phyloP scores from a whole-genome alignment of 2,888 invertebrate species.

The Hedya salicella region DNA sequence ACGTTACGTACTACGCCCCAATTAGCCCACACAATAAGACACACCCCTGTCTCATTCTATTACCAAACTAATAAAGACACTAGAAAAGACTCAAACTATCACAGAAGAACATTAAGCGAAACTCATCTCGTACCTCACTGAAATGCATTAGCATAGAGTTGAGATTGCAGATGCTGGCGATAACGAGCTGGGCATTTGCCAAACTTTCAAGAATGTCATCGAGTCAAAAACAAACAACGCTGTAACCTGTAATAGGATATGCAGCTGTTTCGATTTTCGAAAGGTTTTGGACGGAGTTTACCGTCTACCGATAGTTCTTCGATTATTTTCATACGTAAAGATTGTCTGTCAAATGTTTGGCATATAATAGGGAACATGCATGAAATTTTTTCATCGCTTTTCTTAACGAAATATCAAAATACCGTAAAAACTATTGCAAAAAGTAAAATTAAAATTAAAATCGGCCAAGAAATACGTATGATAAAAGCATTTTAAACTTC shows the following conservation, averaged over 20 bases:
- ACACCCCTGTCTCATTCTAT: conserved; percentile 19
- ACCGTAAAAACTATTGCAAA: no score
- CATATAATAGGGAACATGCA: no score
- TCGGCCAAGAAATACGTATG: no score
- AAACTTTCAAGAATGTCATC: conserved; percentile 23
- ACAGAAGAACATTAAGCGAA: conserved; percentile 11
- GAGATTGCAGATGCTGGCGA: conserved; percentile 18
- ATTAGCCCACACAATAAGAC: conserved; percentile 31
- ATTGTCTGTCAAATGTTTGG: no score
- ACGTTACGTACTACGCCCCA: conserved; percentile 30
- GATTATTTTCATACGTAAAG: no score
- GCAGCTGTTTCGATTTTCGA: conserved; percentile 6
- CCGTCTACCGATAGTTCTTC: neutral
- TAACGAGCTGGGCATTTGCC: conserved; percentile 32
- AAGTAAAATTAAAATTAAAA: no score
- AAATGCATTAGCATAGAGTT: conserved; percentile 20
- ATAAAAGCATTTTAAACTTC: no score
- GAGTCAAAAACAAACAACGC: conserved; percentile 31
- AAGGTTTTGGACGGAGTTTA: conserved; percentile 3
- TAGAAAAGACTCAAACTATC: neutral
- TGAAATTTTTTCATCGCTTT: no score
- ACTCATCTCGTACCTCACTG: conserved; percentile 1
- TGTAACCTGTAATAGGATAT: conserved; percentile 27
- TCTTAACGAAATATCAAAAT: no score
- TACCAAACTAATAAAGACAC: conserved; percentile 27